Evolutionary conservation across 2,113 vertebrate genomes (phyloP), one percentile per base, ranked within the genome.

Genomic region (Silurus asotus): DNA sequence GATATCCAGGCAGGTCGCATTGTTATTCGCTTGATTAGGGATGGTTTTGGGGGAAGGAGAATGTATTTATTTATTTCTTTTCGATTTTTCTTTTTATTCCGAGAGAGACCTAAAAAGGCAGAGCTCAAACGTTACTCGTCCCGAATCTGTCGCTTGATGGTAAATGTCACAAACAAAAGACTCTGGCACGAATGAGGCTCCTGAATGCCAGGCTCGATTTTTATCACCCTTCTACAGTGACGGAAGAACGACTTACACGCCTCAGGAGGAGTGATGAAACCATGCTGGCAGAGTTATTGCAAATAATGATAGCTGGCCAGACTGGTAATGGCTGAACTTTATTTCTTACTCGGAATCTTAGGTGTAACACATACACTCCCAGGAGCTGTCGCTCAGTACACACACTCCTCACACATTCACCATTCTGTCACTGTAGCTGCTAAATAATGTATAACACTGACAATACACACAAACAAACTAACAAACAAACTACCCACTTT

Each of bases 91-190:
- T 14, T 77, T 17, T 5, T 0, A 58, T 86, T 87, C 64, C 2
- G 28, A 81, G 61, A 69, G 55, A n/a, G 56, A 76, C 77, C 64
- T 59, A 79, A 87, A 89, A 75, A 17, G 37, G 53, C n/a, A 45
- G 28, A 11, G 28, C 77, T 59, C 6, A 51, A 69, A 17, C 28
- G 65, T 77, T 75, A 10, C 65, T 11, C 28, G 61, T 58, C 88
- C 82, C 37, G 45, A 59, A 88, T 85, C 78, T 87, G 76, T 70
- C 84, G 53, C 76, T 85, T 72, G 56, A 62, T 17, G 61, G 72
- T 79, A 82, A 81, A 86, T 80, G 79, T 89, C 59, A 77, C 81
- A 83, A 88, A 88, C 85, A 87, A 82, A 89, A 85, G 87, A 67
- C 53, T 3, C 48, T 15, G 81, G 74, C 17, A 45, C n/a, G 65